A percentile compares a stretch with the other conserved stretches of the same genome.
These are phyloP conservation scores for Pachyseris speciosa DNA, from an alignment of 64 coral and sea anemone genomes.

Conservation along the genomic window DNA sequence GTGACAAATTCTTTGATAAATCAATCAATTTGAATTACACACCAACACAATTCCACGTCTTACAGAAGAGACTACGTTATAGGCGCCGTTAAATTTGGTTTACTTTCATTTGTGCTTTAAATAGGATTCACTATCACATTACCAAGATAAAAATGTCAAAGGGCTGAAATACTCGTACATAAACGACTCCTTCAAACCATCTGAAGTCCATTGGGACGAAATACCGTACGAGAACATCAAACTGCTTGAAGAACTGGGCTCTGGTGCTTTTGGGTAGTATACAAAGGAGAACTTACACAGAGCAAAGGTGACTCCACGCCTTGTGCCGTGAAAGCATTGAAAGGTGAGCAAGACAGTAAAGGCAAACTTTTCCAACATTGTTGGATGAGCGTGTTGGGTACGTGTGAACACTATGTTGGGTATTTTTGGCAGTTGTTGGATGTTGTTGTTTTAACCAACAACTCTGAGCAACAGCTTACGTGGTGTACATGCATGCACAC, in stretches of 20 bases:
- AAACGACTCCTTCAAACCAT: neutral
- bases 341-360: constrained; percentile 64
- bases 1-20: too few relatives aligned
- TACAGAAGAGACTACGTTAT: too few relatives aligned
- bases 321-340: constrained; percentile 80
- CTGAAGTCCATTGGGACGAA: constrained; percentile 41
- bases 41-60: too few relatives aligned
- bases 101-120: neutral
- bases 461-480: too few relatives aligned
- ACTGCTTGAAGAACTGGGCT: constrained; percentile 66
- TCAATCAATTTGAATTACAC: too few relatives aligned
- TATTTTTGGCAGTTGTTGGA: too few relatives aligned
- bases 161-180: neutral
- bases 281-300: constrained; percentile 43
- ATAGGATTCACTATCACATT: neutral
- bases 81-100: neutral
- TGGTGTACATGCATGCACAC: too few relatives aligned
- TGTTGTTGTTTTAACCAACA: too few relatives aligned
- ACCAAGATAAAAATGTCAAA: neutral
- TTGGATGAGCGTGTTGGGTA: too few relatives aligned
- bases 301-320: constrained; percentile 21
- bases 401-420: too few relatives aligned
- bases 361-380: too few relatives aligned
- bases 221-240: constrained; percentile 56
- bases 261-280: constrained; percentile 85